Evolutionary conservation across 2,113 vertebrate species (phyloP).

Genomic region (Oreocharis arfaki): DNA sequence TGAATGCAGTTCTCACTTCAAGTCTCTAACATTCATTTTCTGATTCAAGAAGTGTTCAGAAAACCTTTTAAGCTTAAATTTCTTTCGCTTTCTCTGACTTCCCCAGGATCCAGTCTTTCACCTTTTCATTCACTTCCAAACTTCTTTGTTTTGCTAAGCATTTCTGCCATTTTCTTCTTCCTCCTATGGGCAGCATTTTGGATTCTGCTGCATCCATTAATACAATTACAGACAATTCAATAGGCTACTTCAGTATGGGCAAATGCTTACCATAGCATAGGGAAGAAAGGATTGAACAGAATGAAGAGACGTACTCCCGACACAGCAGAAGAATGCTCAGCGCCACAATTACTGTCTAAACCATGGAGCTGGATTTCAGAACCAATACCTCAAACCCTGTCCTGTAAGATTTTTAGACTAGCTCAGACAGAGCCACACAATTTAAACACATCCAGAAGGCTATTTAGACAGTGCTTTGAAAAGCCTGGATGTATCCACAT

Average conservation of each 20-base stretch:
- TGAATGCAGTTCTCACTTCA: neutral
- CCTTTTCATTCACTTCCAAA: neutral
- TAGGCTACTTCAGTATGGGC: neutral
- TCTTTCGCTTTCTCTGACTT: neutral
- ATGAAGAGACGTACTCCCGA: neutral
- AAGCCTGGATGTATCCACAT: neutral
- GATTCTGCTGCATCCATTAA: neutral
- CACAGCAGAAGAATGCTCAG: neutral
- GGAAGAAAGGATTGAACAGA: neutral
- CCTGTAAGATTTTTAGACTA: neutral
- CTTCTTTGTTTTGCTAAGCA: neutral
- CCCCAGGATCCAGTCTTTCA: neutral
- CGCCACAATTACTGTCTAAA: neutral
- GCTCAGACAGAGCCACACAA: neutral
- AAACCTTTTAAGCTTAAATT: neutral
- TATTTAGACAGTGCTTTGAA: neutral
- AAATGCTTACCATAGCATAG: neutral
- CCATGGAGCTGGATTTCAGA: neutral
- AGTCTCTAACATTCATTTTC: neutral
- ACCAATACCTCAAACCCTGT: neutral
- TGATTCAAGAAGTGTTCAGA: neutral
- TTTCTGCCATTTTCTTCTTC: neutral
- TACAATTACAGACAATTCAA: neutral
- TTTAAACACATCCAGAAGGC: neutral
- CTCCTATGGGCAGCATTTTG: neutral